These are phyloP conservation scores for Pagrus major DNA, from an alignment of 2,113 vertebrate species.

Conservation along the genomic window DNA sequence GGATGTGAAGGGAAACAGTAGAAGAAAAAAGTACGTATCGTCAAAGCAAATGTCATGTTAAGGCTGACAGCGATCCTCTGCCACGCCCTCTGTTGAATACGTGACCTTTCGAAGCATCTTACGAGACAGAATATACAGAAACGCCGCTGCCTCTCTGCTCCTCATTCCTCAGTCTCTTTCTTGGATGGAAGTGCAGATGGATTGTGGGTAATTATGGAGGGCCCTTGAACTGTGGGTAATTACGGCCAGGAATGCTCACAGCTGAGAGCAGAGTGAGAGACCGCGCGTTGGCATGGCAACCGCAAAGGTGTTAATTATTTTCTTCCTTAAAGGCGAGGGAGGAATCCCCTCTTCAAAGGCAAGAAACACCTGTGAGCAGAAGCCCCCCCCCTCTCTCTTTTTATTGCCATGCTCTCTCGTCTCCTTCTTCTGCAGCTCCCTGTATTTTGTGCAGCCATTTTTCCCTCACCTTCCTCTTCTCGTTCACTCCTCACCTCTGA, in stretches of 20 bases:
- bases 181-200: constrained; percentile 57
- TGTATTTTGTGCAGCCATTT: constrained; percentile 11
- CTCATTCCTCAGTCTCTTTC: constrained; percentile 29
- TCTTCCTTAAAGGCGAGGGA: constrained; percentile 69
- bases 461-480: not conserved
- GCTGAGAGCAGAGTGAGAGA: constrained; percentile 64
- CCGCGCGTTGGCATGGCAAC: constrained; percentile 78
- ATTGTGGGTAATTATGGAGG: constrained; percentile 79
- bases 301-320: constrained; percentile 77
- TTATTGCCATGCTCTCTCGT: constrained; percentile 34
- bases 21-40: rapidly evolving
- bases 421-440: not conserved
- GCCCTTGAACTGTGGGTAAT: constrained; percentile 76
- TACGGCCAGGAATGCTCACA: constrained; percentile 73
- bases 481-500: not conserved
- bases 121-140: constrained; percentile 47
- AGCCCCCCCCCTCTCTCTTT: not conserved
- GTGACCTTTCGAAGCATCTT: constrained; percentile 35
- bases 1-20: not conserved
- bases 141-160: not conserved
- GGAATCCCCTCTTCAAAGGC: constrained; percentile 76
- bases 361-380: constrained; percentile 71
- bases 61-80: not conserved
- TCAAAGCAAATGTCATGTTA: constrained; percentile 33
- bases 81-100: not conserved